Percentiles rank a stretch among this genome's conserved stretches.
phyloP scores from a whole-genome alignment of 2,888 invertebrate species.

The Zhuqinia jingwanae region DNA sequence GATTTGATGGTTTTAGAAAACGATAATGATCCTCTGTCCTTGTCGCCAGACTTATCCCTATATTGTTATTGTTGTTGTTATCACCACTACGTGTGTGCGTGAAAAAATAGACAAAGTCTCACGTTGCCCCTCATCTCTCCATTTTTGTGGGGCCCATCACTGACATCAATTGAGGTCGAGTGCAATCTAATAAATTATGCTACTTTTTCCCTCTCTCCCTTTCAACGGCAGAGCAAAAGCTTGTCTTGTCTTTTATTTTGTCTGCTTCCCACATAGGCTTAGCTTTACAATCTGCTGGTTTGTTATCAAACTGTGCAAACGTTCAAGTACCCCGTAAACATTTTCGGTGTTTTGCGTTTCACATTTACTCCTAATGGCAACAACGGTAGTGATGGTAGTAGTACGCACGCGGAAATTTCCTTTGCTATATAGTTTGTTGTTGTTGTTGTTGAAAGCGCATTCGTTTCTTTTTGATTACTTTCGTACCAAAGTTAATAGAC shows the following conservation, averaged over 20 bases:
- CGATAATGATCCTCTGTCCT: slow-evolving; percentile 13
- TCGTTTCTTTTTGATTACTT: too few relatives aligned
- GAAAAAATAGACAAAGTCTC: background rate
- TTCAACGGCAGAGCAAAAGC: background rate
- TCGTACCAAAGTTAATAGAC: too few relatives aligned
- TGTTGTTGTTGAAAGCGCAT: too few relatives aligned
- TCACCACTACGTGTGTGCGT: too few relatives aligned
- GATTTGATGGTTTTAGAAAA: slow-evolving; percentile 22
- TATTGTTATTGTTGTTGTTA: background rate
- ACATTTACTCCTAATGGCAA: too few relatives aligned
- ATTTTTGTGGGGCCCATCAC: slow-evolving; percentile 26
- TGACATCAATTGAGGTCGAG: slow-evolving; percentile 73
- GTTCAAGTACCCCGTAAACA: too few relatives aligned
- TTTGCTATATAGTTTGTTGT: too few relatives aligned
- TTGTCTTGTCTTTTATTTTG: background rate
- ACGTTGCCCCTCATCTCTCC: background rate
- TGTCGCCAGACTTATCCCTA: background rate
- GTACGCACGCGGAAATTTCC: too few relatives aligned
- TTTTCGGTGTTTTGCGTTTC: too few relatives aligned
- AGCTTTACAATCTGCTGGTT: too few relatives aligned
- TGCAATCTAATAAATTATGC: slow-evolving; percentile 71
- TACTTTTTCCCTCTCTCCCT: slow-evolving; percentile 23
- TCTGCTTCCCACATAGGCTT: background rate
- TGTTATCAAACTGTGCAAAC: too few relatives aligned
- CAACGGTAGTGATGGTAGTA: too few relatives aligned